Evolutionary conservation across 2,888 invertebrate genomes (phyloP), one percentile per base, ranked within the genome.

Genomic region (Leptinotarsa peninsularis): DNA sequence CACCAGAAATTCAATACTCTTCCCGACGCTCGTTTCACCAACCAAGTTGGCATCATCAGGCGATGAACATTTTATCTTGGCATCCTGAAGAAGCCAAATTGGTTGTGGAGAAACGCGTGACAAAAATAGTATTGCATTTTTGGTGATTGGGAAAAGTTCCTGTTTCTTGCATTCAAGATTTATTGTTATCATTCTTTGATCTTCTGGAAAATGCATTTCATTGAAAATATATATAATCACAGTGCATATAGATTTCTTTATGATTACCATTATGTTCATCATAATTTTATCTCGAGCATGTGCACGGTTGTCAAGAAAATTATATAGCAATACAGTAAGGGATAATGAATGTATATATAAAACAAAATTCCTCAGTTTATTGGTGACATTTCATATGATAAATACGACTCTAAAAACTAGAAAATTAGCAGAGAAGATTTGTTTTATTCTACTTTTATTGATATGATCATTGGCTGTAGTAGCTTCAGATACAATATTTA

Each of bases 321-420:
- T 27, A 23, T 21, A 58, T 14, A 21, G 13, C 58, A 58, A 23
- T 58, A 58, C 14, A 58, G 58, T 21, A 15, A 10, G 21, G 4
- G 4, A 4, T 58, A 58, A 58, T 27, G 13, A 58, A 58, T 3
- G 10, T 18, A 58, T 21, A 58, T 21, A 33, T 33, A 10, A 17
- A 33, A 43, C 14, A 33, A 10, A n/a, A 63, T 63, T 63, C 43
- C 43, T 33, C 10, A 10, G 63, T 63, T 63, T 43, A 63, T 63
- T n/a, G 63, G 63, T 18, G 7, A 63, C 33, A 63, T 63, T 63
- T 63, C 13, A 13, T 4, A 33, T 63, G n/a, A 63, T 63, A n/a
- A 63, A 63, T 43, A 14, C n/a, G n/a, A 63, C 27, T 18, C 33
- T 63, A 17, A 63, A 33, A n/a, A 63, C 33, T 33, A 3, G 17